Evolutionary conservation across 2,888 invertebrate species (phyloP).

Genomic region (Tetheella fluctuosa): DNA sequence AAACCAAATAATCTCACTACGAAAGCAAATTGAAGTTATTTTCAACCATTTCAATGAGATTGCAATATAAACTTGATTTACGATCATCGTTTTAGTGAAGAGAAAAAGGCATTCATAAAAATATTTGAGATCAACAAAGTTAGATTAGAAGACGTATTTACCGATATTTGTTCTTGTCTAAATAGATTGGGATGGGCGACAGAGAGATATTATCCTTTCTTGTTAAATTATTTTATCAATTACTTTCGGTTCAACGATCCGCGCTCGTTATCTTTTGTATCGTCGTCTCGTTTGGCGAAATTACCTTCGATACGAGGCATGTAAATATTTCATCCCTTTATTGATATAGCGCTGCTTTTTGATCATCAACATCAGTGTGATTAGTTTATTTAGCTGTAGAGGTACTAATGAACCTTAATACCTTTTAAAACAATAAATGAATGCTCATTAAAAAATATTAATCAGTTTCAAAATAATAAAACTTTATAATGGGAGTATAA

Average conservation of each 20-base stretch:
- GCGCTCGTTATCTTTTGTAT: constrained; percentile 60
- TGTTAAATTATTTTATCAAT: constrained; percentile 77
- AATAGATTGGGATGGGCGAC: constrained; percentile 66
- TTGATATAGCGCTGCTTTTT: not conserved
- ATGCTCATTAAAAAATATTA: too few relatives aligned
- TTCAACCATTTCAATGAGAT: constrained; percentile 1
- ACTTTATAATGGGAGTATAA: not conserved
- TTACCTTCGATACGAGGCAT: constrained; percentile 29
- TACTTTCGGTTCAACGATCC: constrained; percentile 63
- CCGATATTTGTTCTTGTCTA: constrained; percentile 71
- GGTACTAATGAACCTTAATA: constrained; percentile 4
- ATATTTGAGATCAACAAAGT: constrained; percentile 47
- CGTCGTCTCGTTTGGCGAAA: constrained; percentile 37
- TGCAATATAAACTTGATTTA: constrained; percentile 14
- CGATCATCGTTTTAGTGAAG: constrained; percentile 16
- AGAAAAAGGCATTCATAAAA: constrained; percentile 33
- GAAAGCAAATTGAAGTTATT: constrained; percentile 15
- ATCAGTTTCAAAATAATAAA: too few relatives aligned
- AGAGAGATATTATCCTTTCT: constrained; percentile 73
- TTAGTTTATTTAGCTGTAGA: not conserved
- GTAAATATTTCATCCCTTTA: constrained; percentile 28
- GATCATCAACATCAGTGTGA: not conserved
- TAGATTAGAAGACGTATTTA: constrained; percentile 62
- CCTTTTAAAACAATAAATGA: too few relatives aligned
- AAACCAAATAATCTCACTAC: constrained; percentile 15